Percentiles rank a stretch among this genome's conserved stretches.
Evolutionary conservation across 2,888 invertebrate species (phyloP).

Genomic region (Creontiades dilutus): DNA sequence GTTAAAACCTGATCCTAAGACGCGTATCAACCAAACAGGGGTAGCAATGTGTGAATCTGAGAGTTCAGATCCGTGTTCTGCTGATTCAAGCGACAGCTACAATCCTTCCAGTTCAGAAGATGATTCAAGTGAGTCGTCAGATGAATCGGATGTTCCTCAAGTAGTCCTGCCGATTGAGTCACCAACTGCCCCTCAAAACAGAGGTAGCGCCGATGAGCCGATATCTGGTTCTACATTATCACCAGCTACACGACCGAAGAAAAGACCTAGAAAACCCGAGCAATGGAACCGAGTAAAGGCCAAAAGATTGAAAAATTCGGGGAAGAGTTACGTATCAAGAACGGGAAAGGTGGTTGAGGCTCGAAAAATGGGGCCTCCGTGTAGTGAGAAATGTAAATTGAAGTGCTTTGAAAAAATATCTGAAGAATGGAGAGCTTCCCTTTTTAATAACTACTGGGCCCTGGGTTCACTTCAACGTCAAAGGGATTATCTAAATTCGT

Average conservation of each 20-base stretch:
- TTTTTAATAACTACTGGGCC: conserved; percentile 71
- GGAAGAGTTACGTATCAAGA: conserved; percentile 66
- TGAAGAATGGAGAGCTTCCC: conserved; percentile 65
- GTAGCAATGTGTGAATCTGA: too few relatives aligned
- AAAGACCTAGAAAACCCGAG: background rate
- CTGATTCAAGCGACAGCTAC: too few relatives aligned
- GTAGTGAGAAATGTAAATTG: conserved; percentile 70
- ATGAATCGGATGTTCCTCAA: too few relatives aligned
- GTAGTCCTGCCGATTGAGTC: too few relatives aligned
- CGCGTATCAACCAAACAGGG: too few relatives aligned
- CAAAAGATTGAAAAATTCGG: conserved; percentile 61
- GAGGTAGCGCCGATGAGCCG: too few relatives aligned
- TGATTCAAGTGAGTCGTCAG: too few relatives aligned
- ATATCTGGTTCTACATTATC: too few relatives aligned
- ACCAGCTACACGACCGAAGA: conserved; percentile 13
- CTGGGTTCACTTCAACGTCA: conserved; percentile 68
- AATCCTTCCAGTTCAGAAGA: too few relatives aligned
- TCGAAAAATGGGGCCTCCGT: conserved; percentile 71
- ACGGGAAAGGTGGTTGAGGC: conserved; percentile 65
- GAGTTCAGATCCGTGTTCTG: too few relatives aligned
- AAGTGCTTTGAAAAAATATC: conserved; percentile 71
- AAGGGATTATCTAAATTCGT: conserved; percentile 69
- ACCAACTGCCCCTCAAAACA: too few relatives aligned
- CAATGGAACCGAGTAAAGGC: background rate
- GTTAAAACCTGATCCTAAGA: too few relatives aligned